Conservation (phyloP, 2,888 invertebrate genomes). For the Noctua comes region DNA sequence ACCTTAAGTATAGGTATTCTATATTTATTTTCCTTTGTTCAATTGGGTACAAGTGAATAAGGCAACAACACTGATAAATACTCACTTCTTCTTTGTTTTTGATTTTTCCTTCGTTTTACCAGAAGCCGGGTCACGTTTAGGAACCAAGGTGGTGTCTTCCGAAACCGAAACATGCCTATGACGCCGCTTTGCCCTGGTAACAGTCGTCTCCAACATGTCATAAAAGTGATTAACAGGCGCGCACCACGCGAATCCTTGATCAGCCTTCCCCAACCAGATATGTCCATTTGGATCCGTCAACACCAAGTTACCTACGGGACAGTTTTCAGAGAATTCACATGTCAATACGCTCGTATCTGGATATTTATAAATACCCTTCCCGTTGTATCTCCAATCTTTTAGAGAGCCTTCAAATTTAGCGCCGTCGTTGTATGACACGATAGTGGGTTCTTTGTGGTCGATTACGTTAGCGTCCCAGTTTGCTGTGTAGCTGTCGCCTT, state of each 20-base stretch:
- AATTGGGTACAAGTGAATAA: neutral
- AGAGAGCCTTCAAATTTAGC: conserved; percentile 87
- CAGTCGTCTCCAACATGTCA: conserved; percentile 76
- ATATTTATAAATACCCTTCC: conserved; percentile 87
- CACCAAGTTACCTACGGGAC: conserved; percentile 82
- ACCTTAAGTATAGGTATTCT: neutral
- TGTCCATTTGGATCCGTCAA: conserved; percentile 89
- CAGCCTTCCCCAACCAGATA: conserved; percentile 88
- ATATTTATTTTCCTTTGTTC: neutral
- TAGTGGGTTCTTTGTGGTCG: conserved; percentile 75
- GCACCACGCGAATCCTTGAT: conserved; percentile 82
- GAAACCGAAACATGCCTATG: conserved; percentile 30
- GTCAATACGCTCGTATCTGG: conserved; percentile 86
- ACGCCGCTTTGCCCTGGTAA: conserved; percentile 56
- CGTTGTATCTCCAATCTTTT: conserved; percentile 86
- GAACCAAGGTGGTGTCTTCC: neutral
- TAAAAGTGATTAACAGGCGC: conserved; percentile 86
- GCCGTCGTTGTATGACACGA: conserved; percentile 85
- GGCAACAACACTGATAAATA: neutral
- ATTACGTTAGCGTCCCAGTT: conserved; percentile 90
- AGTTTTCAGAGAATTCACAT: conserved; percentile 88
- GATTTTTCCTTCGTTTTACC: neutral
- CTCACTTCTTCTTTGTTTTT: neutral
- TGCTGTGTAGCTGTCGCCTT: conserved; percentile 90
- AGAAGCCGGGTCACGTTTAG: rapidly evolving